Percentiles rank a stretch among this genome's conserved stretches.
phyloP scores from a whole-genome alignment of 1,140 invertebrate species.

The Drosophila jambulina region DNA sequence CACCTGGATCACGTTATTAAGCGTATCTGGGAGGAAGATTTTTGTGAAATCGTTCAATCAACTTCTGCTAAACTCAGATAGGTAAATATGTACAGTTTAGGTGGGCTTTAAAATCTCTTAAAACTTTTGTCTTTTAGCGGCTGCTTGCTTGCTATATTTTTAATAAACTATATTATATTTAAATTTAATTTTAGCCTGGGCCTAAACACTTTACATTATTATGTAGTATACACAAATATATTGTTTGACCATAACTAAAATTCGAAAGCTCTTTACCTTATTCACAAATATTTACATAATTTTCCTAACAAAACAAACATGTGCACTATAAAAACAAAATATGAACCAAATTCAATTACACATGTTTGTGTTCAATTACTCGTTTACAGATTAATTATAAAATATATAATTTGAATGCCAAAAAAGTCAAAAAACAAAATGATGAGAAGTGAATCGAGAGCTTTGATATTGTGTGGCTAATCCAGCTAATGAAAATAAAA shows the following conservation, averaged over 20 bases:
- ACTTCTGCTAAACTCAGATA: background rate
- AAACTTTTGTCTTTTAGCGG: background rate
- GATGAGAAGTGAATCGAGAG: background rate
- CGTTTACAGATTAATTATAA: background rate
- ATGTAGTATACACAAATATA: background rate
- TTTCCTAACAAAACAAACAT: background rate
- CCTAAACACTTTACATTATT: too few species aligned
- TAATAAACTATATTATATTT: background rate
- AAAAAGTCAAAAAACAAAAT: background rate
- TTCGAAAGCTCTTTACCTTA: background rate
- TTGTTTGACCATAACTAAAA: background rate
- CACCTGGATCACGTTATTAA: background rate
- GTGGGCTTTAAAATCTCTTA: background rate
- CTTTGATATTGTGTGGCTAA: background rate
- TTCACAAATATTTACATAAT: background rate
- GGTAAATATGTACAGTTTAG: background rate
- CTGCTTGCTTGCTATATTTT: background rate
- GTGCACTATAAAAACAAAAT: background rate
- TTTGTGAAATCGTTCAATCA: background rate
- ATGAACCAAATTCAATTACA: background rate
- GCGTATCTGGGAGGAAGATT: background rate
- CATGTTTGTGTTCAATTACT: background rate
- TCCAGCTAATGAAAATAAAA: too few species aligned
- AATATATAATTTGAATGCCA: background rate
- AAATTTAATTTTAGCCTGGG: background rate